Conservation (phyloP, 2,113 vertebrate species). For the Dolichotis patagonum region DNA sequence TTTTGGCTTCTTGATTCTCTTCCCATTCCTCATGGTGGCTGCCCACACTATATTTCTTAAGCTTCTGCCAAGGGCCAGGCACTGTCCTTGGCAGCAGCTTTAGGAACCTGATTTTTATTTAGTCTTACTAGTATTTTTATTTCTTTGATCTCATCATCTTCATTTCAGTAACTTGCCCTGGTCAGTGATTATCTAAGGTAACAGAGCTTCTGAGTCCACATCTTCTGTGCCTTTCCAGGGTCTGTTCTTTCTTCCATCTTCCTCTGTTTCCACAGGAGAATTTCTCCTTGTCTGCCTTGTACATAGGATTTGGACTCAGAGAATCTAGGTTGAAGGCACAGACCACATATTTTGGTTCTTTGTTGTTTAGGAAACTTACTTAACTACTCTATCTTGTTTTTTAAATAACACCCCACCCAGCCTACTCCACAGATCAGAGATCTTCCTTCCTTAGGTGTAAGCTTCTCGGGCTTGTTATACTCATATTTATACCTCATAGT, state of each 20-base stretch:
- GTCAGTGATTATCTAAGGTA: neutral
- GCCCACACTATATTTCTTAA: neutral
- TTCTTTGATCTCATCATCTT: neutral
- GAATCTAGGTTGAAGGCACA: neutral
- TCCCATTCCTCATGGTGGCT: no score
- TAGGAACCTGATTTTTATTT: neutral
- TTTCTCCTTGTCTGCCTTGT: conserved; percentile 39
- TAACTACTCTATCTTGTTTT: neutral
- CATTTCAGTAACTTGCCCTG: neutral
- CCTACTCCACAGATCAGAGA: neutral
- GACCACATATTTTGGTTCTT: rapidly evolving
- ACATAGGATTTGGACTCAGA: neutral
- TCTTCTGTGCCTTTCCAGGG: neutral
- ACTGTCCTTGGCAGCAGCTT: neutral
- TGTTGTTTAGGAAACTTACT: rapidly evolving
- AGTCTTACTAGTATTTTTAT: neutral
- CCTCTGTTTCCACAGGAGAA: neutral
- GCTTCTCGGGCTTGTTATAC: neutral
- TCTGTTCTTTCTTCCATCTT: neutral
- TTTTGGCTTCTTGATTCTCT: no score
- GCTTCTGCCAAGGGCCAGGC: neutral
- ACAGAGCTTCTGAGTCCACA: neutral
- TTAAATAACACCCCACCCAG: neutral
- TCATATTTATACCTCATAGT: neutral
- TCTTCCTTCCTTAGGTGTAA: neutral